Percentiles rank a stretch among this genome's conserved stretches.
These are phyloP conservation scores for Drosophila longiperda DNA, from an alignment of 2,888 invertebrate genomes.

Conservation along the genomic window DNA sequence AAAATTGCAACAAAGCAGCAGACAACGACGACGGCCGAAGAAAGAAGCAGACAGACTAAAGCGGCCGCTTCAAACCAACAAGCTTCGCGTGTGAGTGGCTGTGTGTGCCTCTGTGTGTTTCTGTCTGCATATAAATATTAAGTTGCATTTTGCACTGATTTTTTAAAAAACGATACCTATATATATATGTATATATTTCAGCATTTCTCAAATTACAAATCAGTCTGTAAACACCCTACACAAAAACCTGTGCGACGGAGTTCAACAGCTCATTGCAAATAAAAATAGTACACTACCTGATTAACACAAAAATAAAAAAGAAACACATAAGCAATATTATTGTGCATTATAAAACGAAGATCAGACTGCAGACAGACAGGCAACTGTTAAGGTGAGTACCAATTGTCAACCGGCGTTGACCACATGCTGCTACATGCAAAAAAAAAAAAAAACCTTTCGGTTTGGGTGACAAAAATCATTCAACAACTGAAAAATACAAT, in stretches of 20 bases:
- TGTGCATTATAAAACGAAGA: slow-evolving; percentile 61
- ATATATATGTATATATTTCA: slow-evolving; percentile 45
- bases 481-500: slow-evolving; percentile 4
- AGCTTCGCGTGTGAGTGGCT: slow-evolving; percentile 53
- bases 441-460: slow-evolving; percentile 39
- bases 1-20: slow-evolving; percentile 71
- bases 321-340: slow-evolving; percentile 65
- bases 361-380: slow-evolving; percentile 7
- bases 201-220: slow-evolving; percentile 42
- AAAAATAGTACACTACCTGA: slow-evolving; percentile 37
- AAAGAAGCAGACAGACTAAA: slow-evolving; percentile 59
- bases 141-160: slow-evolving; percentile 37
- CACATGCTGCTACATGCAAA: slow-evolving; percentile 50
- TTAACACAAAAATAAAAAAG: background rate
- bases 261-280: slow-evolving; percentile 26
- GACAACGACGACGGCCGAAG: slow-evolving; percentile 35
- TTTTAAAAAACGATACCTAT: slow-evolving; percentile 10
- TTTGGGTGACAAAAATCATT: slow-evolving; percentile 50
- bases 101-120: slow-evolving; percentile 33
- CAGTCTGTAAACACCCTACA: slow-evolving; percentile 20
- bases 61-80: slow-evolving; percentile 65
- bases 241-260: slow-evolving; percentile 24
- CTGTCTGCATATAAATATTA: slow-evolving; percentile 43
- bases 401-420: slow-evolving; percentile 55
- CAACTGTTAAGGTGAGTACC: slow-evolving; percentile 49